Evolutionary conservation across 2,113 vertebrate genomes (phyloP), one percentile per base, ranked within the genome.

Genomic region (Notarius lentiginosus): DNA sequence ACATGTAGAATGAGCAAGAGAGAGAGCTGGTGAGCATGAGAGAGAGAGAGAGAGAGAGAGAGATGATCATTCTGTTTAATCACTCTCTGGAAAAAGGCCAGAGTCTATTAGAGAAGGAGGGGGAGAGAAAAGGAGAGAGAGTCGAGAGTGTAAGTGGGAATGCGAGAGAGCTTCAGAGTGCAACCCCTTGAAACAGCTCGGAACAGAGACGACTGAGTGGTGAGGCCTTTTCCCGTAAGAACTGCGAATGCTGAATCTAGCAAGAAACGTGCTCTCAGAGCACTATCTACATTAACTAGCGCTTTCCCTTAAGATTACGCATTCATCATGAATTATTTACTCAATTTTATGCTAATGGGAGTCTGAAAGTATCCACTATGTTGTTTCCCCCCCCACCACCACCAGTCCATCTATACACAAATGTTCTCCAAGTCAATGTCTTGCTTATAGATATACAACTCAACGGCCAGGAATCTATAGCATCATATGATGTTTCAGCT

Each of bases 261-360:
- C 96, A 97, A 96, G 97, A 98, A 85, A 97, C 97, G 96, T 95
- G 96, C 96, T 96, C 96, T 97, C 96, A 93, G 95, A 96, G 96
- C 96, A 95, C 97, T 98, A 97, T 98, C 96, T 98, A 97, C 98
- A 99, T 99, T 98, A 98, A 98, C 97, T 97, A 96, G 98, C 97
- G 96, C 97, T 98, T 97, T 98, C 97, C 97, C 97, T 96, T 98
- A 96, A 97, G 98, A 97, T 98, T 97, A 97, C 96, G 97, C 96
- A 97, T 96, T 97, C 96, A 93, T 91, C 97, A 99, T 99, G 97
- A 99, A 99, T 99, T 98, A 99, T 99, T 99, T 97, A 99, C 96
- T 96, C 96, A 96, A 97, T 98, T 96, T 98, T 98, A 99, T 99
- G 98, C 97, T 99, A 99, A 99, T 99, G 97, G 97, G 95, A 98